Evolutionary conservation across 2,113 vertebrate species (phyloP).

Genomic region (Phaethornis superciliosus): DNA sequence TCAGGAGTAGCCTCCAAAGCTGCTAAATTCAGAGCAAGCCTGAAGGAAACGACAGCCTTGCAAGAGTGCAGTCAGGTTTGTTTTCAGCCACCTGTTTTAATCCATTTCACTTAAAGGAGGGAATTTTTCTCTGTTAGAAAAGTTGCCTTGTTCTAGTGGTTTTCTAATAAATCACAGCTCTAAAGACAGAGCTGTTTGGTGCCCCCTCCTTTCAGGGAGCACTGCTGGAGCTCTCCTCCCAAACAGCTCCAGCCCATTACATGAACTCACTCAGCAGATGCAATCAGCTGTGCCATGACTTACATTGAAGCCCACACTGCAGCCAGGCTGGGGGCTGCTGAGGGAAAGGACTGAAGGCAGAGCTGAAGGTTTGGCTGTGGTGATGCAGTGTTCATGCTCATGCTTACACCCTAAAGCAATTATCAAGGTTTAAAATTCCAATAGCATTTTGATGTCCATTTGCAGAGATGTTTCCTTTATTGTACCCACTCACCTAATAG

Average conservation of each 20-base stretch:
- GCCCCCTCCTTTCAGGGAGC: not conserved
- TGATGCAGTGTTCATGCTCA: not conserved
- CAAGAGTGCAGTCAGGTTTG: not conserved
- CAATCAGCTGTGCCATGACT: not conserved
- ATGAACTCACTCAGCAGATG: not conserved
- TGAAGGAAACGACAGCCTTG: not conserved
- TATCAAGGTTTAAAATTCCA: slow-evolving; percentile 48
- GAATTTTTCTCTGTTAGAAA: not conserved
- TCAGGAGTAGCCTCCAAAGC: not conserved
- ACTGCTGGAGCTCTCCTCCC: not conserved
- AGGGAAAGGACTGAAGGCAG: not conserved
- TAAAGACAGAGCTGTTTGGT: accelerated
- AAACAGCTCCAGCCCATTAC: not conserved
- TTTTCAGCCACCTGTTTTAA: not conserved
- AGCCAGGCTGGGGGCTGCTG: not conserved
- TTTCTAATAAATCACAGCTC: not conserved
- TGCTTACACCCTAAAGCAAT: slow-evolving; percentile 49
- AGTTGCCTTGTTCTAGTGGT: not conserved
- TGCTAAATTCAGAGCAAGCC: not conserved
- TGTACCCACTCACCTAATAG: slow-evolving; percentile 24
- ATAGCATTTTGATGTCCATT: slow-evolving; percentile 11
- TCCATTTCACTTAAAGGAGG: not conserved
- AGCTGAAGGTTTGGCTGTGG: not conserved
- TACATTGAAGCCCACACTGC: accelerated
- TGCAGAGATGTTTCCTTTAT: slow-evolving; percentile 41